A percentile compares a stretch with the other conserved stretches of the same genome.
These are phyloP conservation scores for Leptatherina wallacei DNA, from an alignment of 2,797 vertebrate genomes.

Conservation along the genomic window DNA sequence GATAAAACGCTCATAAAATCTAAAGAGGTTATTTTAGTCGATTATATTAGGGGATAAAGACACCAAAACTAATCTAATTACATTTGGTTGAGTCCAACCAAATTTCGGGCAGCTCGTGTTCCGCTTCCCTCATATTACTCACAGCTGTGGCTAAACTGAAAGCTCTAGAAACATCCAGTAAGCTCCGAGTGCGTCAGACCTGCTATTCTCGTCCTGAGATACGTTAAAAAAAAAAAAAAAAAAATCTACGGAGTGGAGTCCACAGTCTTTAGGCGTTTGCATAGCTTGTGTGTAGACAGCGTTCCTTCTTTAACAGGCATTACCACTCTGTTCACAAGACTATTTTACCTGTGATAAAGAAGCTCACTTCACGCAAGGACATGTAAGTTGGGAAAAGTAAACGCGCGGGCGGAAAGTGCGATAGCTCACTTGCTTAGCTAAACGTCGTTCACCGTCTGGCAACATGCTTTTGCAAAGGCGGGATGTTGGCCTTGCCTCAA, in stretches of 20 bases:
- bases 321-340: neutral
- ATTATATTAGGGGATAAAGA: neutral
- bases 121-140: constrained; percentile 75
- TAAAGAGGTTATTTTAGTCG: neutral
- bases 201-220: constrained; percentile 48
- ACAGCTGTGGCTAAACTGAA: constrained; percentile 74
- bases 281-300: constrained; percentile 25
- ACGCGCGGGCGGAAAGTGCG: neutral
- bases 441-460: constrained; percentile 45
- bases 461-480: constrained; percentile 74
- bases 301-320: neutral
- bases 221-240: constrained; percentile 53
- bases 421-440: constrained; percentile 21
- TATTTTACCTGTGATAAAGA: constrained; percentile 27
- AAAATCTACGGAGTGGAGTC: constrained; percentile 38
- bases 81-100: neutral
- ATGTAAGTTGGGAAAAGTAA: constrained; percentile 71
- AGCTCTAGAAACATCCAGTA: constrained; percentile 79
- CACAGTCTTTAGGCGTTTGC: constrained; percentile 46
- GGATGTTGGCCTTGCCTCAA: constrained; percentile 66
- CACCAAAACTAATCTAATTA: neutral
- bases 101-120: neutral
- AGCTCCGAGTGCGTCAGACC: constrained; percentile 64
- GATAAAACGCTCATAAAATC: neutral
- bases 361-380: constrained; percentile 38